Evolutionary conservation across 2,113 vertebrate genomes (phyloP), one percentile per base, ranked within the genome.

Genomic region (Gadus macrocephalus): DNA sequence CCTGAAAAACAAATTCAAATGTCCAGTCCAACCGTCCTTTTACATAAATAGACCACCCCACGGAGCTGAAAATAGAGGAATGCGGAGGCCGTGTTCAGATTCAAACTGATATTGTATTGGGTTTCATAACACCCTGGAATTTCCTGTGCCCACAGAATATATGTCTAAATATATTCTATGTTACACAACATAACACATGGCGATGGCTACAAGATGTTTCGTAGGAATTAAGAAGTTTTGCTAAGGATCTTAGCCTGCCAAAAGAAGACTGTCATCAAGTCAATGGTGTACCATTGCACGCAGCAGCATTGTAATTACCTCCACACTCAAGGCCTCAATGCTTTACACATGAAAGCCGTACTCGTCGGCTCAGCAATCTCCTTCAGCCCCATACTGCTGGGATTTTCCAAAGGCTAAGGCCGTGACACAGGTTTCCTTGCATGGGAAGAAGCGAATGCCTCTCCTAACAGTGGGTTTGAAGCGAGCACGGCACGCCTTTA

Each of bases 301-400:
- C 70, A 73, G 53, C 72, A 81, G 65, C 76, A 75, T 28, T 78
- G 81, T 69, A 77, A 86, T 90, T 89, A 87, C 58, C 70, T 74
- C 8, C 11, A 78, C 75, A 68, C 70, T 65, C 69, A 74, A 63
- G 65, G 66, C 78, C 77, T 79, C 75, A 83, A 81, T 85, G 74
- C 67, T 68, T 49, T 42, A 63, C 71, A 35, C 42, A 73, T 20
- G 17, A 55, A 64, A 35, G 68, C 53, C 72, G 68, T 16, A 53
- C 28, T 58, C 64, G 75, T 38, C 25, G 59, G 16, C 69, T 72
- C 56, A 60, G 64, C 63, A 70, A 82, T 68, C 22, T 60, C 27
- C 72, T 64, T 64, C 19, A 69, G 76, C 28, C 15, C 64, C 56
- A 71, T 56, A 71, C 31, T 16, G 1, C 28, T 66, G 81, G 84